These are phyloP conservation scores for Geopemphigus sp. DNA, from an alignment of 1,140 invertebrate species.

Conservation along the genomic window DNA sequence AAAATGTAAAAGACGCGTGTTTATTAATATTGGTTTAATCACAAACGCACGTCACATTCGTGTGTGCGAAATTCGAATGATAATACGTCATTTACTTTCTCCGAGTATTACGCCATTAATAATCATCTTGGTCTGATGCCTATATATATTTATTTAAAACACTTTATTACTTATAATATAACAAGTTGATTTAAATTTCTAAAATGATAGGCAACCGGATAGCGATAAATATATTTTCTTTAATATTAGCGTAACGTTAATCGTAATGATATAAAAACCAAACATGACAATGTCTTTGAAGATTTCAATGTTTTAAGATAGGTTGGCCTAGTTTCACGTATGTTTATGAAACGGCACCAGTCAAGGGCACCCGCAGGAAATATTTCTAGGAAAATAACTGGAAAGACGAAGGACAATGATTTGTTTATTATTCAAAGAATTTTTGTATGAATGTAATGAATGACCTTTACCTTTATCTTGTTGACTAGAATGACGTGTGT, in stretches of 20 bases:
- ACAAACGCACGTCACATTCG: background rate
- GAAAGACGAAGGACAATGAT: slow-evolving; percentile 48
- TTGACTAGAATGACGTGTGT: background rate
- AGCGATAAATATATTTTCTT: no score
- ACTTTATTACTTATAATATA: no score
- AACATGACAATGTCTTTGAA: slow-evolving; percentile 17
- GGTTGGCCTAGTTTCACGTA: slow-evolving; percentile 38
- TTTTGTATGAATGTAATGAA: slow-evolving; percentile 9
- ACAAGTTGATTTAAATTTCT: no score
- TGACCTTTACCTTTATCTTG: slow-evolving; percentile 46
- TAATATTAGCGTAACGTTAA: no score
- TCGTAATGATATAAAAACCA: background rate
- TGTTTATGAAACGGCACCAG: slow-evolving; percentile 17
- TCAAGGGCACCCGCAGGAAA: slow-evolving; percentile 47
- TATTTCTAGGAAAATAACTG: slow-evolving; percentile 46
- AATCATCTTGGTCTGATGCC: background rate
- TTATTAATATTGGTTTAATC: background rate
- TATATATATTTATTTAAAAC: background rate
- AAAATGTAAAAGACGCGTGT: background rate
- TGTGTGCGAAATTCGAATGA: background rate
- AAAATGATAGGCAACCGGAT: no score
- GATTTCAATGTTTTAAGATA: slow-evolving; percentile 38
- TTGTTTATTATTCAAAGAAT: slow-evolving; percentile 41
- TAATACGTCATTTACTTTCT: slow-evolving; percentile 15
- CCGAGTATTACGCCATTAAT: background rate